Conservation (phyloP, 2,888 invertebrate species). For the Drosophila meridionalis region DNA sequence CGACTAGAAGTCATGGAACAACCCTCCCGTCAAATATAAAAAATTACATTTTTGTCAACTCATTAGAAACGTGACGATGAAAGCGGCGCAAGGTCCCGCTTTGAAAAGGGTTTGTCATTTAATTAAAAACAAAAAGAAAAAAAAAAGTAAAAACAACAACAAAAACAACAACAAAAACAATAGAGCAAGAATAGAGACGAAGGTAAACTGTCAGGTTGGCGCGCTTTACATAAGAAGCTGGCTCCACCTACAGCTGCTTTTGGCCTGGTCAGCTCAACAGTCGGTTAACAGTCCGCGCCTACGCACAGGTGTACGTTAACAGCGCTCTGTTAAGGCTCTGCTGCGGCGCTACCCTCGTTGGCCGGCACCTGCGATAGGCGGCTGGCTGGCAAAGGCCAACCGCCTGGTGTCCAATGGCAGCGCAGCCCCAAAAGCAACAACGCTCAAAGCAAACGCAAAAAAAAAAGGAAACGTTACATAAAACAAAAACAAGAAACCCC, state of each 20-base stretch:
- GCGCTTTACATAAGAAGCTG: constrained; percentile 29
- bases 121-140: constrained; percentile 41
- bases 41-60: constrained; percentile 67
- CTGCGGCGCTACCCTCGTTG: constrained; percentile 60
- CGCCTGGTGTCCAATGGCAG: constrained; percentile 64
- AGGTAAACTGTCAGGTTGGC: constrained; percentile 13
- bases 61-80: constrained; percentile 61
- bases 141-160: too few species aligned
- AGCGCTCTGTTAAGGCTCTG: constrained; percentile 51
- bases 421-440: constrained; percentile 56
- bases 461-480: constrained; percentile 16
- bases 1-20: constrained; percentile 18
- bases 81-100: constrained; percentile 20
- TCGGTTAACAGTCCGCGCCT: constrained; percentile 59
- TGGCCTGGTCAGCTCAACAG: constrained; percentile 14
- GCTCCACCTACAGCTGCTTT: constrained; percentile 63
- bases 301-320: constrained; percentile 68
- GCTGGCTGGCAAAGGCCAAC: constrained; percentile 55
- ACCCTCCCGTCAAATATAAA: constrained; percentile 50
- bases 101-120: constrained; percentile 65
- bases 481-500: constrained; percentile 47
- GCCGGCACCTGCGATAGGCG: constrained; percentile 78
- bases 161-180: neutral
- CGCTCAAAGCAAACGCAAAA: neutral
- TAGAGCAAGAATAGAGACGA: neutral